Evolutionary conservation across 2,888 invertebrate genomes (phyloP).

Genomic region (Lottia gigantea): DNA sequence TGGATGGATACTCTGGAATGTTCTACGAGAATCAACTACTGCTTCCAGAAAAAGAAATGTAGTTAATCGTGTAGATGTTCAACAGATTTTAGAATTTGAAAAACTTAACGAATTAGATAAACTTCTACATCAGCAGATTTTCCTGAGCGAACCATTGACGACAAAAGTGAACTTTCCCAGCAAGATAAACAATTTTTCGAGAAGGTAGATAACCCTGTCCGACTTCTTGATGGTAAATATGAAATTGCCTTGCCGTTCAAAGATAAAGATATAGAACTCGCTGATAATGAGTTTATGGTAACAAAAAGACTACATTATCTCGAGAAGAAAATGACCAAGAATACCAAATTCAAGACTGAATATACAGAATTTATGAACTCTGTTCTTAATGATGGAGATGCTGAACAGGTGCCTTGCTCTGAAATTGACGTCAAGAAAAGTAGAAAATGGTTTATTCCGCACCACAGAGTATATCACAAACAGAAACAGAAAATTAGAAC

Average conservation of each 20-base stretch:
- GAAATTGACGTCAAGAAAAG: background rate
- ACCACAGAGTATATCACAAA: constrained; percentile 30
- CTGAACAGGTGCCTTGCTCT: constrained; percentile 10
- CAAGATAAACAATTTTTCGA: constrained; percentile 22
- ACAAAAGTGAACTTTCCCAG: constrained; percentile 12
- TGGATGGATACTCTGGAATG: no score
- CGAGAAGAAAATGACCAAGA: background rate
- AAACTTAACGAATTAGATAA: no score
- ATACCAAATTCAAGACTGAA: constrained; percentile 14
- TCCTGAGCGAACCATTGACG: background rate
- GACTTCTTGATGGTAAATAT: constrained; percentile 17
- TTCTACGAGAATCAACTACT: no score
- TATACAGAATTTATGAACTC: constrained; percentile 12
- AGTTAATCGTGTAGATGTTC: no score
- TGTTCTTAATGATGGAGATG: background rate
- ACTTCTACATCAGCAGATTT: no score
- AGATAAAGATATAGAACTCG: constrained; percentile 12
- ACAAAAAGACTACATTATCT: constrained; percentile 10
- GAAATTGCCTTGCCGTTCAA: constrained; percentile 17
- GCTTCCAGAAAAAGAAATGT: no score
- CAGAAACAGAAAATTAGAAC: constrained; percentile 27
- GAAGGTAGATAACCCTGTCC: constrained; percentile 14
- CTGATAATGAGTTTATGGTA: constrained; percentile 16
- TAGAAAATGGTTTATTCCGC: constrained; percentile 31
- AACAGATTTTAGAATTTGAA: no score